phyloP scores from a whole-genome alignment of 2,113 vertebrate species.

The Thomomys bottae region DNA sequence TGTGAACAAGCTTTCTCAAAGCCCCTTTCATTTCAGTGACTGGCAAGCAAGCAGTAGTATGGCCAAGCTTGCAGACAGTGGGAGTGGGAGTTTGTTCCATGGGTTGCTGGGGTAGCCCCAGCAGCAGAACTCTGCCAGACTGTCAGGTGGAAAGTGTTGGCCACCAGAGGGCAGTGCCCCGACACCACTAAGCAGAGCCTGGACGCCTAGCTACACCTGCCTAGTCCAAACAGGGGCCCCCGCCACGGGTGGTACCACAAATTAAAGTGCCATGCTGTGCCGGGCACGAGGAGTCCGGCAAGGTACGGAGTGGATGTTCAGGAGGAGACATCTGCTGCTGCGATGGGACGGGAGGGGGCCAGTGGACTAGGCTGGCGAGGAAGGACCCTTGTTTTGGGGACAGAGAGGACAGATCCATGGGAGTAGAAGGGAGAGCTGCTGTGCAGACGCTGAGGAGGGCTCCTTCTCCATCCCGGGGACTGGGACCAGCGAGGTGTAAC shows the following conservation, averaged over 20 bases:
- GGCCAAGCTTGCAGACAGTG: rapidly evolving
- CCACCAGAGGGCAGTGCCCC: conserved; percentile 64
- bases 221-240: rapidly evolving
- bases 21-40: not conserved
- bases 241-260: rapidly evolving
- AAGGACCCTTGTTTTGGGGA: not conserved
- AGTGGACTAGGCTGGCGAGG: not conserved
- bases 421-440: no score
- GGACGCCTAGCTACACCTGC: rapidly evolving
- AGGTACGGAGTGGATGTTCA: no score
- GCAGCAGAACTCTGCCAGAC: rapidly evolving
- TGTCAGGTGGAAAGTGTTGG: not conserved
- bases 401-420: not conserved
- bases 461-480: no score
- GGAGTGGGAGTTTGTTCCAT: not conserved
- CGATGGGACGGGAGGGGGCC: not conserved
- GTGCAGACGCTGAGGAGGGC: no score
- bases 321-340: not conserved
- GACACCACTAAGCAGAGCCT: rapidly evolving
- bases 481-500: no score
- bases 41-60: not conserved
- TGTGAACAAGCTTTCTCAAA: not conserved
- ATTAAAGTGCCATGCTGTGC: no score
- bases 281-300: no score
- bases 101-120: not conserved